Base-by-base conservation (phyloP, 2,888 invertebrate species). In the Hedya salicella region DNA sequence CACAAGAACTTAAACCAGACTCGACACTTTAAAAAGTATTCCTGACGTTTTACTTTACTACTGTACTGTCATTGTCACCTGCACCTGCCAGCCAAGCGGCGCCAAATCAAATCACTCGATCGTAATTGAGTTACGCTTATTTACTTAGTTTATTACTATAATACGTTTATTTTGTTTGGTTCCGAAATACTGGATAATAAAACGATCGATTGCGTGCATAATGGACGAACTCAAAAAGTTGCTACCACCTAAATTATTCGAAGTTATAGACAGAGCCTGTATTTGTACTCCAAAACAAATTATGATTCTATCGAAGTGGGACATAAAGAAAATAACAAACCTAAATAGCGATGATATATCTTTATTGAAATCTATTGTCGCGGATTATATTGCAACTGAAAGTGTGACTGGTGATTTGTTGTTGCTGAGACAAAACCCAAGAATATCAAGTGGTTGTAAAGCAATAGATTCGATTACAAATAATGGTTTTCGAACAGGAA, bases 401-500 rank as follows among this genome's bases (percentile, higher is more conserved):
- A 77, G 69, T 69, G 11, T 77, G 17, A 77, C 79, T 52, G 81
- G 82, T 57, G 73, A 81, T 68, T 66, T 76, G 63, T 65, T 86
- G 50, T 66, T 75, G 14, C 62, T 65, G 40, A 50, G 69, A 68
- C 77, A 84, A 52, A 68, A 70, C 42, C 66, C 68, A 30, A 83
- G 77, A 73, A 69, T 94, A 69, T 75, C 81, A 48, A 89, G 88
- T 60, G 96, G 96, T 9, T 96, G 95, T 82, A 49, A 75, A 56
- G 78, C 81, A 60, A 86, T 97, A 60, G 95, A 97, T 81, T 76
- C 76, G 32, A 80, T 94, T 68, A 81, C 96, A 19, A 84, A 87
- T 72, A 96, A 96, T 64, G 97, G 97, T 32, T 90, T 97, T 66
- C 87, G 94, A 50, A 87, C 87, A 72, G 93, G 94, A 70, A 95